Evolutionary conservation across 2,113 vertebrate species (phyloP), one percentile per base, ranked within the genome.

Genomic region (Protomyctophum bolini): DNA sequence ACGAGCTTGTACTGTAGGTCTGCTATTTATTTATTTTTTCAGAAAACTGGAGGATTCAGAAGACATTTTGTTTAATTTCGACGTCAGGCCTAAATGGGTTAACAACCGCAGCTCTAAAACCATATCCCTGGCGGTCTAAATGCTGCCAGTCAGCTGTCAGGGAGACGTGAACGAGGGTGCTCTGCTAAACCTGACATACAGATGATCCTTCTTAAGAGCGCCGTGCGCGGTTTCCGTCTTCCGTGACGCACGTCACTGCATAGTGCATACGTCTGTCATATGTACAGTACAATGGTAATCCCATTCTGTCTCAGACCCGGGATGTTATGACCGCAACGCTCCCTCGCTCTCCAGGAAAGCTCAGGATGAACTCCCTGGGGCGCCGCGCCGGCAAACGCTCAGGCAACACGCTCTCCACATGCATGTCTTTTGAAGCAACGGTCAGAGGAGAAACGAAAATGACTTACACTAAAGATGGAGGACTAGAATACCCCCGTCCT

Each of bases 401-500:
- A 47, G 56, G 21, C 21, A 65, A 76, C 74, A 63, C 63, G 61
- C 11, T 29, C 56, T 85, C 67, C 78, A 83, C 83, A 85, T 87
- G n/a, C 78, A 73, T 81, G 69, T 63, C 79, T 74, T 41, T 74
- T 49, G 58, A 86, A 83, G 66, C 57, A 58, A 64, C 3, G 48
- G 52, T 21, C 14, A 47, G 21, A 33, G 11, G 3, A 52, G 10
- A n/a, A 28, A 50, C 10, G 7, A 41, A 41, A 41, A 41, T 41
- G 33, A 41, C 33, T 41, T 41, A 33, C 62, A 58, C 46, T 41
- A 41, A 63, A 41, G 58, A 47, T 41, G 28, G 33, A 48, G 28
- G 21, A 10, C 11, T 72, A 56, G 55, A 63, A 70, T 58, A 21
- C 14, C 11, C 10, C 33, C 33, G 9, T 63, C 48, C n/a, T 49